These are phyloP conservation scores for Nebria ingens DNA, from an alignment of 1,140 invertebrate genomes.

Conservation along the genomic window DNA sequence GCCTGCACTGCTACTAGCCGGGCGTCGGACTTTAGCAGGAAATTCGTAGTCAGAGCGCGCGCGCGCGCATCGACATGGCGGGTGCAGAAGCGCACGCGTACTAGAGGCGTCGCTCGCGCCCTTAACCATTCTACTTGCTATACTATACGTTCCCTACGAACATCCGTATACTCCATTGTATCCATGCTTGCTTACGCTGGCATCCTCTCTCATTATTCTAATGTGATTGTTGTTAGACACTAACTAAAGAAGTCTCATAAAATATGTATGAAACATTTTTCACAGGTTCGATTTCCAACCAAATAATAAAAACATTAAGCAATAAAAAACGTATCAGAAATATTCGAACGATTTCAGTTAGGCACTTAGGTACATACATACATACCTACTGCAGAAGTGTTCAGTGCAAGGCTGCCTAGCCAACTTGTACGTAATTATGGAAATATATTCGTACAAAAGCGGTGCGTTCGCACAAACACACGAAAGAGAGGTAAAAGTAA, in stretches of 20 bases:
- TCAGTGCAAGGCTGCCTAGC: no score
- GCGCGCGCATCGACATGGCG: background rate
- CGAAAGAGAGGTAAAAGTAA: no score
- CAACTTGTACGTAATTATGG: no score
- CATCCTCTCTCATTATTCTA: slow-evolving; percentile 9
- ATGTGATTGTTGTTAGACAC: slow-evolving; percentile 3
- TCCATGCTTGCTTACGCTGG: background rate
- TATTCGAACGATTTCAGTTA: no score
- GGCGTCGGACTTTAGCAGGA: slow-evolving; percentile 5
- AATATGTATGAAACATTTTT: slow-evolving; percentile 4
- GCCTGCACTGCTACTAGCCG: slow-evolving; percentile 1
- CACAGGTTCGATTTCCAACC: background rate
- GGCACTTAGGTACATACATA: no score
- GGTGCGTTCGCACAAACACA: no score
- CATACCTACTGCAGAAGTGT: no score
- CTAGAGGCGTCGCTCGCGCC: background rate
- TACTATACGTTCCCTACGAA: no score
- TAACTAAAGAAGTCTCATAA: slow-evolving; percentile 6
- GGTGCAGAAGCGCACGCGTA: background rate
- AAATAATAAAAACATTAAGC: no score
- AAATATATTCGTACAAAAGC: no score
- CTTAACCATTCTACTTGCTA: background rate
- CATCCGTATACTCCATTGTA: no score
- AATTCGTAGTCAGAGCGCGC: slow-evolving; percentile 1
- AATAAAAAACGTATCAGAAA: no score